Base-by-base conservation (phyloP, 64 coral and sea anemone genomes). In the Cladopsammia gracilis region DNA sequence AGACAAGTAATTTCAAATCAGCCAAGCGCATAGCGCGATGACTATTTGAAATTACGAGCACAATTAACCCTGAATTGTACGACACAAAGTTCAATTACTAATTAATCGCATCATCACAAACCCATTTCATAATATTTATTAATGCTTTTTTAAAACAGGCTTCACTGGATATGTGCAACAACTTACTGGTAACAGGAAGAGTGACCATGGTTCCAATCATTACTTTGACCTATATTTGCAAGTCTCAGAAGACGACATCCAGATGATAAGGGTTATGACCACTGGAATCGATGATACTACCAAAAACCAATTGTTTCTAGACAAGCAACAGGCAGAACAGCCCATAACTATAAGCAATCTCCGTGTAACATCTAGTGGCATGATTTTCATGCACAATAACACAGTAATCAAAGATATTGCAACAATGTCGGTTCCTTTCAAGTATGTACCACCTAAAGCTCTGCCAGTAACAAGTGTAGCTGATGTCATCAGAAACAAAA, bases 331-430 rank as follows among this genome's bases (percentile, higher is more conserved):
- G 16, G 85, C 85, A 43, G 42, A 74, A 56, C 68, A 88, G 69
- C 69, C 85, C 25, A 88, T 88, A 24, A 51, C 70, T 11, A 9
- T 88, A 24, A 88, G 16, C 48, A 88, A 73, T 23, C 85, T 88
- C 10, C 18, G 85, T 51, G 50, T 22, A 43, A 22, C 72, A 68
- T 60, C 13, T 65, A 86, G 61, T 26, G 67, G 69, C 68, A 88
- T 73, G 67, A 67, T 88, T 64, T 88, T 88, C 48, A 88, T 88
- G 85, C 85, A 88, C 48, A 88, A 88, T 20, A 48, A 67, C 44
- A 69, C 85, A 74, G 85, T 74, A 25, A 57, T 88, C 19, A 88
- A 88, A 74, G 85, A 88, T 65, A 45, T 70, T 62, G 23, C 83
- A 45, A 62, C 83, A 69, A 62, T 86, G 83, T 69, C 83, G 45